Base-by-base conservation (phyloP, 1,140 invertebrate species). In the Pomacea maculata region DNA sequence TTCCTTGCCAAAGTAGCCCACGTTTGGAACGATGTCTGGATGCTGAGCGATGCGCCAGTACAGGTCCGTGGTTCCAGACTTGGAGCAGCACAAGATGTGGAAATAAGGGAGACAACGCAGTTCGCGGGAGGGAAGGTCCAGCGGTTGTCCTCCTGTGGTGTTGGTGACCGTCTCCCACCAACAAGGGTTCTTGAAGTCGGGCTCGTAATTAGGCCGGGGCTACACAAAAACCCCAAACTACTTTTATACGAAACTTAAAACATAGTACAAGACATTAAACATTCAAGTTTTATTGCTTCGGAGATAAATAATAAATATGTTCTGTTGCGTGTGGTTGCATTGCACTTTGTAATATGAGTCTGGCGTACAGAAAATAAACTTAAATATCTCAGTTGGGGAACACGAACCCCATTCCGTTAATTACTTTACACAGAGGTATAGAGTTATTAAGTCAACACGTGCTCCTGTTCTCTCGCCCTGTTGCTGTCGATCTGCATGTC, bases 51-150 rank as follows among this genome's bases (percentile, higher is more conserved):
- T 82, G 25, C 86, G 82, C 57, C 70, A 63, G 64, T 84, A 88
- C 19, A 89, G 83, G 76, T 89, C 88, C 1, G 88, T 89, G 9
- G 87, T 86, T 0, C 86, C 88, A 79, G 87, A 85, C 73, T 89
- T 89, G 72, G 86, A 87, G 63, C 86, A 81, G 14, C 88, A 87
- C 0, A 88, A 76, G 29, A 89, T 76, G 34, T 88, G 85, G 45
- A 88, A 88, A 79, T 88, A 89, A 4, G 88, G 88, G 11, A 88
- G 78, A 73, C 88, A 89, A 1, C 78, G 83, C 14, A 87, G 71
- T 52, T 21, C 10, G 1, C 45, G 19, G 0, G n/a, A n/a, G 8
- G 19, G 54, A 61, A 61, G 57, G 19, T 21, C 54, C 29, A 80
- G 71, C 25, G 61, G 61, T 52, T 64, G 71, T 5, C 21, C 78